phyloP scores from a whole-genome alignment of 2,113 vertebrate species.

The Brachypodius melanocephalos region DNA sequence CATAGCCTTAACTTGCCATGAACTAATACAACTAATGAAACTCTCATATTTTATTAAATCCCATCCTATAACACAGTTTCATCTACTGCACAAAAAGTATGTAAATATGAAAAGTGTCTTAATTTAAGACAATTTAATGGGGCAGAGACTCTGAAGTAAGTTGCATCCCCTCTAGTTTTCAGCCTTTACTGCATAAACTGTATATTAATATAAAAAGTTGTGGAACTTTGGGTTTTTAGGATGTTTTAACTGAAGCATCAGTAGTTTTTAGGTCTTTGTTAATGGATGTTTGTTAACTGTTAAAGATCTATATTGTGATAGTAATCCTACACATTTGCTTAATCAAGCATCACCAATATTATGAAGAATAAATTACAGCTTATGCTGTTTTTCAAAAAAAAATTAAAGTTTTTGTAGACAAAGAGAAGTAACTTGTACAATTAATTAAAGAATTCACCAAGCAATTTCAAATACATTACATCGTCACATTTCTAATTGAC shows the following conservation, averaged over 20 bases:
- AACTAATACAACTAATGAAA: not conserved
- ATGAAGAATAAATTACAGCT: not conserved
- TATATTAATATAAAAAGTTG: not conserved
- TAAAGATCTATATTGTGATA: not conserved
- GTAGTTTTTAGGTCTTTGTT: not conserved
- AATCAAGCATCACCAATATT: not conserved
- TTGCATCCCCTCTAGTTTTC: not conserved
- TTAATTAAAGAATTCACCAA: not conserved
- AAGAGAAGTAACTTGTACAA: not conserved
- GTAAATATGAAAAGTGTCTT: not conserved
- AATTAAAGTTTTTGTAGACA: not conserved
- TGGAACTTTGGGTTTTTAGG: not conserved
- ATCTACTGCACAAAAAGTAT: not conserved
- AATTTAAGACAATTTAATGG: not conserved
- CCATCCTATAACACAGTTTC: not conserved
- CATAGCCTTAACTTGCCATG: not conserved
- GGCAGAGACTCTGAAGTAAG: not conserved
- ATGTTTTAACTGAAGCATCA: not conserved
- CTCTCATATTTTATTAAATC: not conserved
- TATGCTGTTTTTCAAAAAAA: not conserved
- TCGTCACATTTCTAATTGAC: not conserved
- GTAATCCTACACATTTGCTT: not conserved
- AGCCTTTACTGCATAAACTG: not conserved
- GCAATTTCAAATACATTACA: not conserved
- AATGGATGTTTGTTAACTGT: not conserved